phyloP scores from a whole-genome alignment of 2,888 invertebrate genomes.

The Tortrix viridana region DNA sequence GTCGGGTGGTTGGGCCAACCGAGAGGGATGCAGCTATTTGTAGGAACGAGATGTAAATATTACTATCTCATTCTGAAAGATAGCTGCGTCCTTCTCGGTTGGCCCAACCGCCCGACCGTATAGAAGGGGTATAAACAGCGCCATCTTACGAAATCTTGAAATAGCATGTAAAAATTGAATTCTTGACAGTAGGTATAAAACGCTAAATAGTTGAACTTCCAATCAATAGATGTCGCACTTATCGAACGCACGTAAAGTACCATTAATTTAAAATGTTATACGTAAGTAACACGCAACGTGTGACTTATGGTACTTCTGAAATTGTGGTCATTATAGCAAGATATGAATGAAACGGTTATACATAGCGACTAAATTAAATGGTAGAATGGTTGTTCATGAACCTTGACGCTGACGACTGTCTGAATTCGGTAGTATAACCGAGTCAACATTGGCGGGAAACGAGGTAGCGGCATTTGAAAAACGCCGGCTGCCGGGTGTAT shows the following conservation, averaged over 20 bases:
- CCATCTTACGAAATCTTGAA: not conserved
- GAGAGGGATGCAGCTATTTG: too few species aligned
- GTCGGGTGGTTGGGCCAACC: too few species aligned
- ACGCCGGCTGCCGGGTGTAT: constrained; percentile 53
- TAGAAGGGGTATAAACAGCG: not conserved
- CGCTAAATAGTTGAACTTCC: not conserved
- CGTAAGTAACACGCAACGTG: not conserved
- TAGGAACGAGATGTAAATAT: too few species aligned
- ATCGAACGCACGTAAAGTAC: not conserved
- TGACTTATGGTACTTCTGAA: constrained; percentile 1
- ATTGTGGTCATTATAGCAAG: constrained; percentile 7
- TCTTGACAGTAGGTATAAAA: not conserved
- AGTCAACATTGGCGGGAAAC: constrained; percentile 54
- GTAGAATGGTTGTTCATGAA: not conserved
- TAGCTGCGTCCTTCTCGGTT: too few species aligned
- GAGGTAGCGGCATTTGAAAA: constrained; percentile 55
- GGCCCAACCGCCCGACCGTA: too few species aligned
- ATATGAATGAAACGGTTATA: constrained; percentile 18
- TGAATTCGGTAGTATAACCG: constrained; percentile 31
- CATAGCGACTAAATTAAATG: constrained; percentile 21
- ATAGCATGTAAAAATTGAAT: not conserved
- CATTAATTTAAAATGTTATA: constrained; percentile 15
- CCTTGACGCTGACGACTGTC: not conserved
- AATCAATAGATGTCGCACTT: constrained; percentile 16
- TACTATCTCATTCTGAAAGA: too few species aligned